Conservation (phyloP, 2,797 vertebrate species). For the Scolopax bukidnonensis region DNA sequence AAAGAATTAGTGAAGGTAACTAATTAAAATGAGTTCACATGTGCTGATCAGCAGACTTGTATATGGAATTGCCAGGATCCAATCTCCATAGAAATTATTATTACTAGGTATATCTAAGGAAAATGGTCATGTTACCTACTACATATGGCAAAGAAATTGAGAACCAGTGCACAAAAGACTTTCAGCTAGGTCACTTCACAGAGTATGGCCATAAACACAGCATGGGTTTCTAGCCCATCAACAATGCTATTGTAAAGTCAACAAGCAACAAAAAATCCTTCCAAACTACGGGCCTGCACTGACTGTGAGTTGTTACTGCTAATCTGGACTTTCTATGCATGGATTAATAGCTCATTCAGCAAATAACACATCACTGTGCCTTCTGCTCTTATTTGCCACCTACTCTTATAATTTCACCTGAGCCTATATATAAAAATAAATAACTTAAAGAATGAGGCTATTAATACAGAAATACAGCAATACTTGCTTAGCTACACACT, state of each 20-base stretch:
- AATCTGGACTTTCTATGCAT: not conserved
- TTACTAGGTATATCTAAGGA: not conserved
- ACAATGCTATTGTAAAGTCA: not conserved
- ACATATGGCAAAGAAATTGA: not conserved
- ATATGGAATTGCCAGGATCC: not conserved
- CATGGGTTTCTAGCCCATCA: not conserved
- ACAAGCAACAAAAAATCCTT: not conserved
- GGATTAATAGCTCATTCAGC: not conserved
- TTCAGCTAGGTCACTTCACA: not conserved
- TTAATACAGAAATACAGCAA: not conserved
- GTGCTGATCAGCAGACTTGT: not conserved
- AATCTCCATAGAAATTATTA: not conserved
- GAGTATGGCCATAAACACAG: not conserved
- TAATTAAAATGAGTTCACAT: not conserved
- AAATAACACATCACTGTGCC: not conserved
- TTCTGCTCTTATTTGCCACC: not conserved
- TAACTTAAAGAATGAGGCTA: not conserved
- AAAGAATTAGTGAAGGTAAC: not conserved
- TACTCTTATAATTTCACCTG: not conserved
- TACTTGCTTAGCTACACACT: not conserved
- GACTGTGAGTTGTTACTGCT: not conserved
- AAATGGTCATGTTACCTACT: not conserved
- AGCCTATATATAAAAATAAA: not conserved
- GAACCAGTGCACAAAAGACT: not conserved
- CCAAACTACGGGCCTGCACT: not conserved